Base-by-base conservation (phyloP, 2,797 vertebrate genomes). In the Ptychobarbus kaznakovi region DNA sequence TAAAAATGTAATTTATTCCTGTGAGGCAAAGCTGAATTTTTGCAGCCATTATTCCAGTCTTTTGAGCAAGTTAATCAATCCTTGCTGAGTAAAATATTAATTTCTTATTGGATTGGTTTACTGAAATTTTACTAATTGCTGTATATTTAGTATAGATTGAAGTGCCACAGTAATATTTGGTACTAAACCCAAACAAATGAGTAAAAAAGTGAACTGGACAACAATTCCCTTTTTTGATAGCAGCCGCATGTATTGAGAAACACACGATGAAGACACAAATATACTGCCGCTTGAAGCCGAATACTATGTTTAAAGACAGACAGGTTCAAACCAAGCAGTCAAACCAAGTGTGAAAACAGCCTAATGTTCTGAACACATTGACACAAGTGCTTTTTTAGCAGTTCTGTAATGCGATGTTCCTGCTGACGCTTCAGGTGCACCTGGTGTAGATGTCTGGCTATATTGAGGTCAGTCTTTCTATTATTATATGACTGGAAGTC, bases 381-480 rank as follows among this genome's bases (percentile, higher is more conserved):
- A 66, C 22, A 40, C 10, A 80, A 66, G 42, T 10, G 6, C 42
- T 68, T 75, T 58, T 77, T 83, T 0, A 76, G 13, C 44, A 73
- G 16, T 46, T 68, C 77, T 81, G 65, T 15, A 77, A 82, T 15
- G 53, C 49, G 58, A 49, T 40, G 56, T 69, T 80, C 86, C 77
- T 76, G 75, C 82, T 85, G 84, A 82, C 51, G 20, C 75, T 77
- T 81, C 78, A 84, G 61, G 16, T 68, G 15, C 66, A 84, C 81
- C 51, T 84, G 13, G 40, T 35, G 16, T 15, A 76, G 68, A 69
- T 74, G 80, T 46, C 66, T 86, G 53, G 66, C 49, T 70, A 35
- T 73, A 84, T 53, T 68, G 53, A 75, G 74, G 73, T 86, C 80
- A 83, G 66, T 25, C 38, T 84, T 79, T 51, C 84, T 84, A 75